Conservation (phyloP, 1,140 invertebrate species). For the Drosophila oshimai region DNA sequence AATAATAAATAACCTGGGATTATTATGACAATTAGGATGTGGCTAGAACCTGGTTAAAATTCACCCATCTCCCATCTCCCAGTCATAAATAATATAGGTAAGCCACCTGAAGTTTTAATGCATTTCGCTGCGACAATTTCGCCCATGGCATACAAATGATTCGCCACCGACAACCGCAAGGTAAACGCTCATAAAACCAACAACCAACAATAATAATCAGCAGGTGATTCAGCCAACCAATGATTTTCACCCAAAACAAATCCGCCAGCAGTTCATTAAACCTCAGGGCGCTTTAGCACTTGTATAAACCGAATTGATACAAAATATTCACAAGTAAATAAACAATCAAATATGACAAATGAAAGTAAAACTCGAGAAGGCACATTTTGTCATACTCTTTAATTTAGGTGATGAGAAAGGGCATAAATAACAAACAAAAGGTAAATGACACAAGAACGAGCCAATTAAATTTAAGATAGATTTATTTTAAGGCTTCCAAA, state of each 20-base stretch:
- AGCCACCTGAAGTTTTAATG: slow-evolving; percentile 19
- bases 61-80: slow-evolving; percentile 12
- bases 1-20: slow-evolving; percentile 1
- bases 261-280: slow-evolving; percentile 70
- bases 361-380: slow-evolving; percentile 51
- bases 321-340: slow-evolving; percentile 55
- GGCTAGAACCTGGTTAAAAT: slow-evolving; percentile 49
- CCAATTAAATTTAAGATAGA: not conserved
- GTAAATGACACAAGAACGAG: not conserved
- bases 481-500: not conserved
- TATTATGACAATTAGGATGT: slow-evolving; percentile 54
- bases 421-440: not conserved
- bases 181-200: slow-evolving; percentile 53
- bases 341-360: slow-evolving; percentile 60
- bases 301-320: slow-evolving; percentile 58
- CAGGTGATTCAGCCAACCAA: slow-evolving; percentile 56
- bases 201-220: slow-evolving; percentile 34
- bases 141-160: slow-evolving; percentile 67
- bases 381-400: slow-evolving; percentile 41
- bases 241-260: slow-evolving; percentile 71
- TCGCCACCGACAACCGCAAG: slow-evolving; percentile 31
- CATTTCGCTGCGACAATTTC: slow-evolving; percentile 57
- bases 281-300: slow-evolving; percentile 35
- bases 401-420: not conserved
- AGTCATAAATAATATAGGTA: slow-evolving; percentile 67